Percentiles rank a stretch among this genome's conserved stretches.
phyloP scores from a whole-genome alignment of 2,113 vertebrate species.

The Empidonax traillii region DNA sequence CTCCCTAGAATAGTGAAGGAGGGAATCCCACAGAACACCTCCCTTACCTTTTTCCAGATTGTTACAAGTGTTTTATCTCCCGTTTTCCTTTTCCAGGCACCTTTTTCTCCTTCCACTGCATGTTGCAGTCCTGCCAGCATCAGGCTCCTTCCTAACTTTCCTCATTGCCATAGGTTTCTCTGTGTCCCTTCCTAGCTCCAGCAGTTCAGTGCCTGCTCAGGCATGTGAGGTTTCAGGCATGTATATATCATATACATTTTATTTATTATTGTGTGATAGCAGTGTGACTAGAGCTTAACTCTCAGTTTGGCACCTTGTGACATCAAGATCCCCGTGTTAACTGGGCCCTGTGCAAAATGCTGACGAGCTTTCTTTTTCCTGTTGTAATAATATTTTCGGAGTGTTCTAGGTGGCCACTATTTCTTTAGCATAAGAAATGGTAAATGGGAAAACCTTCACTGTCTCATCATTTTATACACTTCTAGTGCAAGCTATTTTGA shows the following conservation, averaged over 20 bases:
- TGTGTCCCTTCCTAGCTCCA: background rate
- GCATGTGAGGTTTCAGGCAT: background rate
- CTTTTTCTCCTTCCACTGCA: background rate
- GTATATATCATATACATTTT: background rate
- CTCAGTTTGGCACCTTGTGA: background rate
- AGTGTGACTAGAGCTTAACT: background rate
- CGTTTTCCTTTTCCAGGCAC: background rate
- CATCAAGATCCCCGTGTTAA: background rate
- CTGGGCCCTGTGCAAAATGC: background rate
- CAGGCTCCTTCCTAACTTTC: background rate
- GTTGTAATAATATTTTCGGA: background rate
- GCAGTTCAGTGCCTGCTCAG: background rate
- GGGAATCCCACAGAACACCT: background rate
- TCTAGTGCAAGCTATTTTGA: background rate
- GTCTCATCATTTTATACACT: background rate
- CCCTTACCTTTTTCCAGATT: background rate
- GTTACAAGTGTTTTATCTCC: background rate
- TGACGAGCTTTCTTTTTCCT: background rate
- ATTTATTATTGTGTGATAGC: background rate
- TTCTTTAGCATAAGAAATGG: background rate
- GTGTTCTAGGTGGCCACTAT: background rate
- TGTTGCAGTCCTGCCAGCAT: background rate
- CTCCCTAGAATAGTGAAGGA: background rate
- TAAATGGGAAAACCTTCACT: background rate
- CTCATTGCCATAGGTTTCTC: background rate